Evolutionary conservation across 2,888 invertebrate species (phyloP), one percentile per base, ranked within the genome.

Genomic region (Dryomyza anilis): DNA sequence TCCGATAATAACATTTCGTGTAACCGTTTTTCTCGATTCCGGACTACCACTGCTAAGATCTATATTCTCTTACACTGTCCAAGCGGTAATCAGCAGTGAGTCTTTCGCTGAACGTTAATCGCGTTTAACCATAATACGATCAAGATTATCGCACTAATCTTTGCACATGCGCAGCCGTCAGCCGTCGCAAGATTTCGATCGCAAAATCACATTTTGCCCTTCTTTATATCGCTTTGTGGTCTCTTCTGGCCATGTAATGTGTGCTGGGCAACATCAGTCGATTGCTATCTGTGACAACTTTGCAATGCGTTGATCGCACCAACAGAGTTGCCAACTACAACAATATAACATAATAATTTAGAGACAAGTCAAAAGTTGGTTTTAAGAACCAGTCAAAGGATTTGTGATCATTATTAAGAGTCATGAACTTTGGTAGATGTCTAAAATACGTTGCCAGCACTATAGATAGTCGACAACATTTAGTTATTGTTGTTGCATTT

Each of bases 81-180:
- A n/a, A n/a, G n/a, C n/a, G n/a, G n/a, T n/a, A n/a, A n/a, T n/a
- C n/a, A n/a, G n/a, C n/a, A n/a, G n/a, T n/a, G n/a, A n/a, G n/a
- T n/a, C n/a, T n/a, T n/a, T n/a, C n/a, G n/a, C n/a, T n/a, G 57
- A 25, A 43, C 39, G 57, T 39, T 25, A 43, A 57, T 43, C 57
- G 57, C 57, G 43, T 43, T 56, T 33, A 36, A 16, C 30, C 23
- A 23, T 19, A 56, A 56, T 12, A 39, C 36, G 19, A 30, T 57
- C 57, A 57, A 43, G 27, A n/a, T 23, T 27, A 43, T 52, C 25
- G 25, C n/a, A 25, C 29, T 29, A 53, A 61, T 61, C 61, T 52
- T 61, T 27, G 61, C 61, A 45, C 61, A 61, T 61, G 61, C 23
- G 52, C 53, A 61, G 53, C 53, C 27, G 29, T n/a, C 52, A 27